Conservation (phyloP, 1,140 invertebrate species). For the Globodera rostochiensis region DNA sequence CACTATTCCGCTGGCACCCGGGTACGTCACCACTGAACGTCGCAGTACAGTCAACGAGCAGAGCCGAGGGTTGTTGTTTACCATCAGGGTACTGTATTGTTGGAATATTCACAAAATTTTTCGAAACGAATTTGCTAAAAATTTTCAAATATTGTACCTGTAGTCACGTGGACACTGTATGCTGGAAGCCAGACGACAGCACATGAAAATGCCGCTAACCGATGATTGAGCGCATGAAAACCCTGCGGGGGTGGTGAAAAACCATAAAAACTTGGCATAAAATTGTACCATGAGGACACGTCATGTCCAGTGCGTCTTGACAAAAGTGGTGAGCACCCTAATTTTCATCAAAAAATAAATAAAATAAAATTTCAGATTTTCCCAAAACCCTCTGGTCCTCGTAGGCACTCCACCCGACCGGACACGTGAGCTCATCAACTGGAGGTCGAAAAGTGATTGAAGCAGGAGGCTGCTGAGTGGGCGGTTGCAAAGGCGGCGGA, state of each 20-base stretch:
- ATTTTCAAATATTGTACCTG: background rate
- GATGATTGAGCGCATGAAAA: conserved; percentile 51
- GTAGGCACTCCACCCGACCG: conserved; percentile 48
- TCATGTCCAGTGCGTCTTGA: conserved; percentile 48
- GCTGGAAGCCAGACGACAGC: conserved; percentile 48
- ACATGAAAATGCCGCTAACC: conserved; percentile 51
- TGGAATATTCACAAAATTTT: background rate
- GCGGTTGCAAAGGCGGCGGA: background rate
- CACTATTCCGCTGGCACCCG: background rate
- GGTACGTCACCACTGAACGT: background rate
- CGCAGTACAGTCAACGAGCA: conserved; percentile 29
- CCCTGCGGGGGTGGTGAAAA: conserved; percentile 13
- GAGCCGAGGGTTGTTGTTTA: conserved; percentile 49
- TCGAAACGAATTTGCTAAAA: background rate
- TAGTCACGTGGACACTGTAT: conserved; percentile 42
- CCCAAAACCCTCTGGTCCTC: conserved; percentile 12
- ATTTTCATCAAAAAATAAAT: conserved; percentile 5
- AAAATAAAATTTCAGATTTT: conserved; percentile 16
- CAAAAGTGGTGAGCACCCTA: conserved; percentile 52
- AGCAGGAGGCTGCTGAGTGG: background rate
- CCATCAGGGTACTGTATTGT: conserved; percentile 38
- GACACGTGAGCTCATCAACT: conserved; percentile 43
- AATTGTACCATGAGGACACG: conserved; percentile 44
- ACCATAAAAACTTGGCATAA: background rate
- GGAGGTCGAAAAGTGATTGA: conserved; percentile 46